A percentile compares a stretch with the other conserved stretches of the same genome.
Evolutionary conservation across 1,140 invertebrate genomes (phyloP).

Genomic region (Monochamus saltuarius): DNA sequence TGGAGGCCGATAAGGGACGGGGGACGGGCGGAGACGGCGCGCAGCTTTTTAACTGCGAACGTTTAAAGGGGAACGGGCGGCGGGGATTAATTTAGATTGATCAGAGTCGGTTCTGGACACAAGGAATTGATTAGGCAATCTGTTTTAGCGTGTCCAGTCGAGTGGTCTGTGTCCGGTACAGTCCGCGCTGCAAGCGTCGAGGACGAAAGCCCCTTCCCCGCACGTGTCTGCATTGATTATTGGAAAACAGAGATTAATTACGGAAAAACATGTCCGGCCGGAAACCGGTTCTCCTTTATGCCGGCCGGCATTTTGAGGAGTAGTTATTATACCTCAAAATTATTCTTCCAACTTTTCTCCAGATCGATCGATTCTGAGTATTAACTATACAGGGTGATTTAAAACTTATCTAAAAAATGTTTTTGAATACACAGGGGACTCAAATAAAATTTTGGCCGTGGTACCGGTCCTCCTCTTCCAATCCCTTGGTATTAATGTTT

Average conservation of each 20-base stretch:
- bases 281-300: slow-evolving; percentile 9
- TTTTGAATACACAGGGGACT: too few relatives aligned
- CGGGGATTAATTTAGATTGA: slow-evolving; percentile 55
- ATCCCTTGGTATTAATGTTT: too few relatives aligned
- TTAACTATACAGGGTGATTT: too few relatives aligned
- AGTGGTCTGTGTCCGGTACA: slow-evolving; percentile 47
- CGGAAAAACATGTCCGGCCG: slow-evolving; percentile 13
- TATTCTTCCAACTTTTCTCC: too few relatives aligned
- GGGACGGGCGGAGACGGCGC: background rate
- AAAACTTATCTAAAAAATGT: too few relatives aligned
- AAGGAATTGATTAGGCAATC: slow-evolving; percentile 55
- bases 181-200: slow-evolving; percentile 12
- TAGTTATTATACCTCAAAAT: too few relatives aligned
- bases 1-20: slow-evolving; percentile 11
- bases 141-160: slow-evolving; percentile 53
- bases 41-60: slow-evolving; percentile 31
- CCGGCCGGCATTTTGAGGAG: background rate
- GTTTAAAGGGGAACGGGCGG: slow-evolving; percentile 38
- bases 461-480: too few relatives aligned
- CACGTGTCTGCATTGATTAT: slow-evolving; percentile 23
- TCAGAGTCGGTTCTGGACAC: slow-evolving; percentile 51
- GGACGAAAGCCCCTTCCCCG: background rate
- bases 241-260: slow-evolving; percentile 22
- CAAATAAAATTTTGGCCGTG: too few relatives aligned
- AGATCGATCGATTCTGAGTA: too few relatives aligned